A percentile compares a stretch with the other conserved stretches of the same genome.
phyloP scores from a whole-genome alignment of 2,888 invertebrate genomes.

The Gerris lacustris region DNA sequence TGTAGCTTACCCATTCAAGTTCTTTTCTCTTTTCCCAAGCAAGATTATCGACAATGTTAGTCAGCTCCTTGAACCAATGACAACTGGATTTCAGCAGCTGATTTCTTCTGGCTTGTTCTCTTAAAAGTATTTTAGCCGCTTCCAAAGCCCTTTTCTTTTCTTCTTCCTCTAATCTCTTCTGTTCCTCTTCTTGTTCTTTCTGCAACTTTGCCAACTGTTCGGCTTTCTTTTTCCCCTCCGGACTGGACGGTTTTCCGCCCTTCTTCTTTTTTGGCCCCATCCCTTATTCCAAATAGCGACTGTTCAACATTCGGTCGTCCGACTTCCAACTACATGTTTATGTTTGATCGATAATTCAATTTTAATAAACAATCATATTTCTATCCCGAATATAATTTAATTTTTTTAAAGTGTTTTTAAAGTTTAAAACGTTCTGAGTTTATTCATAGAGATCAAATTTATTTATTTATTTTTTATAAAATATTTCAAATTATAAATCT shows the following conservation, averaged over 20 bases:
- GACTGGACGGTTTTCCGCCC: neutral
- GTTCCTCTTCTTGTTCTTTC: slow-evolving; percentile 23
- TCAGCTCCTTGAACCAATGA: neutral
- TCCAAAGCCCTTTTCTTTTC: slow-evolving; percentile 20
- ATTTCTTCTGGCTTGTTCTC: slow-evolving; percentile 4
- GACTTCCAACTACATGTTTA: too few species aligned
- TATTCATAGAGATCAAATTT: too few species aligned
- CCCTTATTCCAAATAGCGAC: neutral
- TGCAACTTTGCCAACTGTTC: slow-evolving; percentile 16
- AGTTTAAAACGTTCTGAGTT: too few species aligned
- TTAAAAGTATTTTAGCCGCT: neutral
- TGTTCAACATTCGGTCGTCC: neutral
- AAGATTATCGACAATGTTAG: neutral
- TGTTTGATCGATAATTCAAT: too few species aligned
- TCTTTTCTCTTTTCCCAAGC: slow-evolving; percentile 1
- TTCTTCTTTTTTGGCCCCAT: slow-evolving; percentile 8
- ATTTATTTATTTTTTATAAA: too few species aligned
- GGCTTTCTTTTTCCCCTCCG: slow-evolving; percentile 10
- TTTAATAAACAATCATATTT: too few species aligned
- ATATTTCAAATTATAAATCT: too few species aligned
- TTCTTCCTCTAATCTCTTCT: slow-evolving; percentile 21
- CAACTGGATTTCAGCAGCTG: neutral
- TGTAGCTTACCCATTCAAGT: slow-evolving; percentile 6
- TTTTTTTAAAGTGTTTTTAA: too few species aligned
- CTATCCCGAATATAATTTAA: too few species aligned